Percentiles rank a stretch among this genome's conserved stretches.
These are phyloP conservation scores for Adelosebastes latens DNA, from an alignment of 2,797 vertebrate species.

Conservation along the genomic window DNA sequence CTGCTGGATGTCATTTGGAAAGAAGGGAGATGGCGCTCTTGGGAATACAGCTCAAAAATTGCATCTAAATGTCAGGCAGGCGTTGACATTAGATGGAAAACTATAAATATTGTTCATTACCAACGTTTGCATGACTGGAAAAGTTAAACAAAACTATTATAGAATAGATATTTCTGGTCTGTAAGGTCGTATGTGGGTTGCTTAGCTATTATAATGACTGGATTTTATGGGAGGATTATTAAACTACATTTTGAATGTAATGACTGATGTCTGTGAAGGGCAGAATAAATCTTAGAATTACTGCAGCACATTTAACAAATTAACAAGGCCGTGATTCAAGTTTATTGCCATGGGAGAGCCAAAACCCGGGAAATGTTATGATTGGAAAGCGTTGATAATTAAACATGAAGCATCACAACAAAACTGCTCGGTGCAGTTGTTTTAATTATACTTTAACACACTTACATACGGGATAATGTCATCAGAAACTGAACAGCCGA, in stretches of 20 bases:
- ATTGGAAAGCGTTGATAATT: background rate
- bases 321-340: slow-evolving; percentile 2
- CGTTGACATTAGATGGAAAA: background rate
- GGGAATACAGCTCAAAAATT: slow-evolving; percentile 8
- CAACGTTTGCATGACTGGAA: background rate
- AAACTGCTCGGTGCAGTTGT: background rate
- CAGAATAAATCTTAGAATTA: slow-evolving; percentile 5
- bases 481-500: background rate
- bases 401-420: background rate
- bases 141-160: background rate
- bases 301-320: background rate
- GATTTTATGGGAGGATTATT: slow-evolving; percentile 12
- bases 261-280: slow-evolving; percentile 13
- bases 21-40: background rate
- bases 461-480: background rate
- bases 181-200: background rate
- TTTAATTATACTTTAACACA: slow-evolving; percentile 4
- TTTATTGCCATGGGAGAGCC: background rate
- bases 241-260: slow-evolving; percentile 1
- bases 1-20: slow-evolving; percentile 28
- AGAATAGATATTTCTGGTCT: background rate
- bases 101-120: background rate
- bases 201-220: background rate
- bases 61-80: slow-evolving; percentile 6
- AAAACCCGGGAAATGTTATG: background rate